Base-by-base conservation (phyloP, 2,113 vertebrate genomes). In the Larimichthys crocea region DNA sequence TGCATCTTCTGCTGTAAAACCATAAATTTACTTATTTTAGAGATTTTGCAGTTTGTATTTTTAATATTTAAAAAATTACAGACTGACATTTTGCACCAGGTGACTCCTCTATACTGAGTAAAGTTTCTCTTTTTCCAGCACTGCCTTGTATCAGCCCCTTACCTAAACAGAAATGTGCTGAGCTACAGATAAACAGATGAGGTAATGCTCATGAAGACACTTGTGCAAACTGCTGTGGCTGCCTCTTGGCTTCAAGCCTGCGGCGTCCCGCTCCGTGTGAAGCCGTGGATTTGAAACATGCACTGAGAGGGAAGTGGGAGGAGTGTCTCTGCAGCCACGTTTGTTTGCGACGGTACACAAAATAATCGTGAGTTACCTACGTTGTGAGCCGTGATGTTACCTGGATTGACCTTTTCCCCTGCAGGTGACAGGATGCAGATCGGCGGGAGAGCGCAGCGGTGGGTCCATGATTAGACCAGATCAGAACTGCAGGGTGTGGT, bases 371-470 rank as follows among this genome's bases (percentile, higher is more conserved):
- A 79, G 82, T 56, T 85, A 84, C 78, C 80, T 78, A 80, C 83
- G 66, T 82, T 20, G 46, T 10, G 78, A 67, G 70, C 79, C 69
- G 81, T 85, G 89, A 89, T 90, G 68, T 85, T 92, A 92, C 92
- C 93, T 90, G 85, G 49, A 49, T 74, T 92, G 88, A 94, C 91
- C 91, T 92, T 92, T 88, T 78, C 77, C 83, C 65, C 86, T n/a
- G 80, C 87, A 87, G 90, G 87, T 88, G 85, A 86, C 84, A 90
- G 92, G 92, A 93, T 85, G 82, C 76, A 3, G 86, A 82, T 71
- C 76, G 10, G 86, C 60, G 4, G 87, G 88, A 69, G 77, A 71
- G 56, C 76, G 1, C 75, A 0, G 70, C 15, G 20, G 90, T 89
- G 72, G 86, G 69, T 52, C 75, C 77, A 10, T 83, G 88, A 86